Evolutionary conservation across 2,888 invertebrate species (phyloP).

Genomic region (Adela reaumurella): DNA sequence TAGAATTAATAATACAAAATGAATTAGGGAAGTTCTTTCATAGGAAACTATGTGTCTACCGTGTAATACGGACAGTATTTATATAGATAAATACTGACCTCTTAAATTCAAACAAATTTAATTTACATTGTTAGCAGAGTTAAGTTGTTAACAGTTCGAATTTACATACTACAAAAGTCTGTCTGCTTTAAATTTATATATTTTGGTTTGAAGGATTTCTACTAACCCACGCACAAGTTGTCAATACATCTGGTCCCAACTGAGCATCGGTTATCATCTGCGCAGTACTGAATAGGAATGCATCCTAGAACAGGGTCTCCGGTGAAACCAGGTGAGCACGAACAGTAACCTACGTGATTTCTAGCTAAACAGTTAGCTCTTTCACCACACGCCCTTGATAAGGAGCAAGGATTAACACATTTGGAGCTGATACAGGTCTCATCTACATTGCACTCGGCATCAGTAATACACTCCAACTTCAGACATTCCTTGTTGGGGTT

Average conservation of each 20-base stretch:
- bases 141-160: too few relatives aligned
- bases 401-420: slow-evolving; percentile 77
- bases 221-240: slow-evolving; percentile 73
- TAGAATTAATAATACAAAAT: slow-evolving; percentile 30
- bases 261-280: slow-evolving; percentile 75
- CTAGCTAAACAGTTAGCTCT: slow-evolving; percentile 72
- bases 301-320: slow-evolving; percentile 86
- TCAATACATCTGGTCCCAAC: slow-evolving; percentile 80
- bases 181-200: too few relatives aligned
- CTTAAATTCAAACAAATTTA: slow-evolving; percentile 1
- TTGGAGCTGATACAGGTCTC: slow-evolving; percentile 75
- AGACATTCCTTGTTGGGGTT: slow-evolving; percentile 71
- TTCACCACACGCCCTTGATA: slow-evolving; percentile 79
- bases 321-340: slow-evolving; percentile 79
- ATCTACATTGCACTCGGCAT: slow-evolving; percentile 67
- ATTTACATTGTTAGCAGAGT: too few relatives aligned
- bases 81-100: slow-evolving; percentile 1
- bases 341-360: slow-evolving; percentile 78
- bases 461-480: slow-evolving; percentile 73
- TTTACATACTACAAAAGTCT: too few relatives aligned
- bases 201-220: too few relatives aligned
- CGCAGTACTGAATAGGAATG: slow-evolving; percentile 78
- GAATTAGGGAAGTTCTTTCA: too few relatives aligned
- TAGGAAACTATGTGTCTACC: too few relatives aligned
- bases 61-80: background rate